These are phyloP conservation scores for Synanthedon myopaeformis DNA, from an alignment of 2,888 invertebrate species.

Conservation along the genomic window DNA sequence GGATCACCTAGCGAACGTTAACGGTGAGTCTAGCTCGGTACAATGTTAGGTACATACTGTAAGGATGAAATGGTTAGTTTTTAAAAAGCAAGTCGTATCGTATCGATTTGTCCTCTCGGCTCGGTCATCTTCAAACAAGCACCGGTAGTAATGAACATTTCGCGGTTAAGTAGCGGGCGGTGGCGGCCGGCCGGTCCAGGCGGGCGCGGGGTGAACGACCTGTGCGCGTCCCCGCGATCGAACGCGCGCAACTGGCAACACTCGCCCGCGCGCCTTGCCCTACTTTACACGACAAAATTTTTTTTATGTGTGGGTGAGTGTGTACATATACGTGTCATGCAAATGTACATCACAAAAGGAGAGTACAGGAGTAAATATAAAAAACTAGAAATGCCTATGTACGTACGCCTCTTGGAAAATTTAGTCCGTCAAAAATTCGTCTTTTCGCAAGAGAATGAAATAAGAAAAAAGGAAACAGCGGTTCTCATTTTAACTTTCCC, in stretches of 20 bases:
- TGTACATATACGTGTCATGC: background rate
- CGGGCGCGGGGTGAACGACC: slow-evolving; percentile 50
- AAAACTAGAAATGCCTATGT: too few species aligned
- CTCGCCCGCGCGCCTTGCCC: slow-evolving; percentile 20
- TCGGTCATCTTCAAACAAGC: slow-evolving; percentile 9
- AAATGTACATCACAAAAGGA: background rate
- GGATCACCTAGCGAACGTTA: too few species aligned
- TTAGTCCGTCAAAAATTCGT: too few species aligned
- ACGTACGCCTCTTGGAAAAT: too few species aligned
- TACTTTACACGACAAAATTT: slow-evolving; percentile 12
- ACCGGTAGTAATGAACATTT: slow-evolving; percentile 6
- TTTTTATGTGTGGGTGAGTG: background rate
- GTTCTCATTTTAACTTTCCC: too few species aligned
- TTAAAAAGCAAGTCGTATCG: background rate
- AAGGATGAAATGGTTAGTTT: too few species aligned
- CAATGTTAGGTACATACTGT: slow-evolving; percentile 1
- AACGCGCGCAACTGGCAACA: slow-evolving; percentile 29
- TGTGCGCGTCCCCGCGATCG: slow-evolving; percentile 56
- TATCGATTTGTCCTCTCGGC: slow-evolving; percentile 11
- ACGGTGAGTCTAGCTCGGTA: background rate
- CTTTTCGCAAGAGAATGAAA: too few species aligned
- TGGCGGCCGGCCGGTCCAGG: slow-evolving; percentile 19
- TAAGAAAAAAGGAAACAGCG: too few species aligned
- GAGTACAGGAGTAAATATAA: too few species aligned
- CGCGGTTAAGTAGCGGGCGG: slow-evolving; percentile 30